Evolutionary conservation across 1,140 invertebrate genomes (phyloP), one percentile per base, ranked within the genome.

Genomic region (Luehdorfia chinensis): DNA sequence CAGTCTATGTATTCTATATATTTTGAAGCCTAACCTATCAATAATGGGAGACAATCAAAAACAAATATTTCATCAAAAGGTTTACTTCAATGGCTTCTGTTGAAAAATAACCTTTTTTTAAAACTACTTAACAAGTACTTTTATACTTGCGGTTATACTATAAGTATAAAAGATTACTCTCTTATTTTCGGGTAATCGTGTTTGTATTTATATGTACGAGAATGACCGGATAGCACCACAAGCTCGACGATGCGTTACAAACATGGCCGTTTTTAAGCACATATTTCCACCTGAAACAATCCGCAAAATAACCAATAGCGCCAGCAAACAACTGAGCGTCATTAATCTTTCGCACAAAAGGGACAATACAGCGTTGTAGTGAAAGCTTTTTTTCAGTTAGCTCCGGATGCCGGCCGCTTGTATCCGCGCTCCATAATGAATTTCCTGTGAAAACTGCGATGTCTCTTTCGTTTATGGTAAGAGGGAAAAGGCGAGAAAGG

Each of bases 381-480:
- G 64, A 78, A 80, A 84, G 69, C 79, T 84, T 84, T 84, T 32
- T 84, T 81, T 75, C 75, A 76, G 66, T 54, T 49, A 28, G 51
- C 54, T 39, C 67, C 66, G 74, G 74, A 77, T 71, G 71, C 59
- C 50, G 46, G 37, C 53, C 60, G 63, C 63, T 66, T 62, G 69
- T 61, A 70, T 55, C 56, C 47, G 48, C 52, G n/a, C n/a, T n/a
- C 18, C 34, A 37, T 16, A 37, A 37, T 37, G 23, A 43, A 43
- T 30, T 28, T 43, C 39, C 23, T 7, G 13, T 11, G 31, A 52
- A n/a, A n/a, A 47, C 31, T 30, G 28, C 12, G 4, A 19, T 31
- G 15, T 75, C 63, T 32, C 64, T 43, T 14, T 65, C 58, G 27
- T 13, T 13, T 19, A 0, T 5, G 0, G 4, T 9, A 30, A 6